Evolutionary conservation across 2,113 vertebrate species (phyloP).

Genomic region (Apodemus speciosus): DNA sequence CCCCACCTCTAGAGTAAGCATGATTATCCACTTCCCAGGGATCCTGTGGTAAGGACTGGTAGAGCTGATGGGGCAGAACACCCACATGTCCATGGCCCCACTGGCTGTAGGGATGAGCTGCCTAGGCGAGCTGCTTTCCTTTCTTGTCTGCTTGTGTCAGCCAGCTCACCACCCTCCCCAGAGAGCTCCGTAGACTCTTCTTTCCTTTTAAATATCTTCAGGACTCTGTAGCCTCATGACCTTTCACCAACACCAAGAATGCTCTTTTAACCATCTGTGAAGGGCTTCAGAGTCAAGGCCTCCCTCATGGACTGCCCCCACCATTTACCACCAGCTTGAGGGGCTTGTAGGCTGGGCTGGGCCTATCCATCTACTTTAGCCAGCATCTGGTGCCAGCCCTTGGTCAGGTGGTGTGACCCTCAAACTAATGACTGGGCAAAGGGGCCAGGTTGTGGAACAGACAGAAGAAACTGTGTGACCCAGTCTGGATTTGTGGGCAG

Average conservation of each 20-base stretch:
- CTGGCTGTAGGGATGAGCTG: background rate
- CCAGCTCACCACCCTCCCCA: background rate
- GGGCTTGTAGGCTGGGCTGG: background rate
- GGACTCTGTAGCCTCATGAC: background rate
- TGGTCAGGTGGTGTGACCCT: background rate
- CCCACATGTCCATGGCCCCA: background rate
- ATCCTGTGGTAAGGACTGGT: background rate
- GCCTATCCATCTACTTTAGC: background rate
- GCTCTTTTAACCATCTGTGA: conserved; percentile 41
- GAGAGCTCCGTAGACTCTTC: background rate
- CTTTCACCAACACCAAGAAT: background rate
- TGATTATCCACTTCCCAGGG: background rate
- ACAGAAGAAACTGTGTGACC: background rate
- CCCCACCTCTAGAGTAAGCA: background rate
- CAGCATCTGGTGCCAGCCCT: conserved; percentile 18
- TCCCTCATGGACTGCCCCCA: background rate
- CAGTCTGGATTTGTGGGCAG: background rate
- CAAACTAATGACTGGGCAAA: conserved; percentile 45
- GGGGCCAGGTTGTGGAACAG: conserved; percentile 23
- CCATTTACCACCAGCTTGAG: background rate
- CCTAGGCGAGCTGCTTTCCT: background rate
- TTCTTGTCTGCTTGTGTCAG: background rate
- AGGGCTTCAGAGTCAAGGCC: conserved; percentile 21
- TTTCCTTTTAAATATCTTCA: background rate
- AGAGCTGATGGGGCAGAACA: background rate